These are phyloP conservation scores for Drosophila punjabiensis DNA, from an alignment of 1,140 invertebrate genomes.

Conservation along the genomic window DNA sequence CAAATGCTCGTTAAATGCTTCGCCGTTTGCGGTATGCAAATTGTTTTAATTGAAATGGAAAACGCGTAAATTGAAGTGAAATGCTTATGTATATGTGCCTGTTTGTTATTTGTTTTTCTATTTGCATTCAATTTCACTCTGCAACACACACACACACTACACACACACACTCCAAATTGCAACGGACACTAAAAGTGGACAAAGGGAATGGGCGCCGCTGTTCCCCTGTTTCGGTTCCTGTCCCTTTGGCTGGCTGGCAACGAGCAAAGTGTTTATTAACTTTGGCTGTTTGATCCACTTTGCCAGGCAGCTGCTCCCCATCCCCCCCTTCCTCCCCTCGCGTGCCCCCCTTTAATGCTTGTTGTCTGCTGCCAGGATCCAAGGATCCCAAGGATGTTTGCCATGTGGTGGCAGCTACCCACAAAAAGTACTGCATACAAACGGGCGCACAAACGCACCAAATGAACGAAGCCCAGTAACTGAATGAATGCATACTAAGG, in stretches of 20 bases:
- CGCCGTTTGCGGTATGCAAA: conserved; percentile 49
- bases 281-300: conserved; percentile 83
- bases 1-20: conserved; percentile 63
- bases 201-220: conserved; percentile 2
- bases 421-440: conserved; percentile 47
- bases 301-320: conserved; percentile 47
- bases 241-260: conserved; percentile 26
- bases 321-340: not conserved
- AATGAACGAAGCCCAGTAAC: conserved; percentile 31
- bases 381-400: conserved; percentile 60
- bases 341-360: conserved; percentile 6
- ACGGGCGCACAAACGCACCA: conserved; percentile 21
- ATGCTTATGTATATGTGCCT: conserved; percentile 35
- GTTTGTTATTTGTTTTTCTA: conserved; percentile 68
- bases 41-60: conserved; percentile 83
- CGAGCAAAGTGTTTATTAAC: conserved; percentile 79
- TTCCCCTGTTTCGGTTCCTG: conserved; percentile 1
- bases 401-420: conserved; percentile 60
- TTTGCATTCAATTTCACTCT: conserved; percentile 80
- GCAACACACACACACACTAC: conserved; percentile 54
- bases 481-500: conserved; percentile 35
- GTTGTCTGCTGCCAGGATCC: conserved; percentile 32
- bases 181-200: conserved; percentile 67
- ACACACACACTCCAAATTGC: conserved; percentile 64
- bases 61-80: conserved; percentile 80